Evolutionary conservation across 2,888 invertebrate genomes (phyloP), one percentile per base, ranked within the genome.

Genomic region (Elaeidobius kamerunicus): DNA sequence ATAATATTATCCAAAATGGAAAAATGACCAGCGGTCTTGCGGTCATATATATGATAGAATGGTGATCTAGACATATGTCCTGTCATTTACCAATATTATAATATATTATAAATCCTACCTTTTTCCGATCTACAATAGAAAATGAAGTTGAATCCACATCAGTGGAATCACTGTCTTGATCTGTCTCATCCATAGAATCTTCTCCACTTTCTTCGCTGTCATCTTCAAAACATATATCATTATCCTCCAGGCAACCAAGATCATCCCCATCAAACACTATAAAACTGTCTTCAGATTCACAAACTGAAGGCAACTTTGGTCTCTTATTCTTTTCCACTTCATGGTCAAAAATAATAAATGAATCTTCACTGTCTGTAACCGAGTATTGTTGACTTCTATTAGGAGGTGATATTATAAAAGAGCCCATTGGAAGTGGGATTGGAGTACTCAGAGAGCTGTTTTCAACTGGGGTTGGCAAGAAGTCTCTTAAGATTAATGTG

Each of bases 201-300:
- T 50, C 32, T 40, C 54, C 46, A 15, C 28, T 35, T 20, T 19
- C 49, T 62, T 15, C 36, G n/a, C 44, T n/a, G 12, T 57, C 57
- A 53, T 59, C 54, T 17, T 46, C 30, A 40, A 36, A 34, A 15
- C 23, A 23, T 12, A 56, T 51, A 35, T 59, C 57, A n/a, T n/a
- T n/a, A 23, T 40, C 50, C 4, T 59, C 30, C 3, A 30, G 48
- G 12, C 35, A 39, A 9, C 59, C 58, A 18, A 49, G 56, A 38
- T 54, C 56, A 12, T 75, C 76, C 42, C 76, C 75, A 5, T 78
- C 78, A 59, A 71, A 73, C 4, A 80, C 69, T 1, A 81, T 78
- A 59, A 79, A 80, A 0, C 79, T 80, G 64, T 81, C 81, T 62
- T 81, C 81, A 0, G 79, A 80, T n/a, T 78, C 79, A 42, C 60